phyloP scores from a whole-genome alignment of 2,113 vertebrate genomes.

The Gymnorhina tibicen region DNA sequence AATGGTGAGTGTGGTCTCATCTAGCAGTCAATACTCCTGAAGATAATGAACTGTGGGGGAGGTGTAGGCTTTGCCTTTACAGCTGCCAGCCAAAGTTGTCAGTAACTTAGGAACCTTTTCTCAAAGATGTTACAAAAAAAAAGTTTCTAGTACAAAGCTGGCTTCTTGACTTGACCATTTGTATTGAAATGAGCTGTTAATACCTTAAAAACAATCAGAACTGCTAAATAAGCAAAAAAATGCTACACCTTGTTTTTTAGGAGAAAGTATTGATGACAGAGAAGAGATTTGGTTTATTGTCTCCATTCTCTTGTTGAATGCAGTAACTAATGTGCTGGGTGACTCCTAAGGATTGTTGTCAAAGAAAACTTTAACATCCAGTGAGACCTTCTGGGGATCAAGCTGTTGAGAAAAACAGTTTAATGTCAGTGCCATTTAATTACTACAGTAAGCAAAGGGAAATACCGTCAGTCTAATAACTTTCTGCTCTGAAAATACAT shows the following conservation, averaged over 20 bases:
- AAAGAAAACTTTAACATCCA: not conserved
- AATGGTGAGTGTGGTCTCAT: not conserved
- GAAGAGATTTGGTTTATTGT: not conserved
- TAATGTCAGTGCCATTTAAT: not conserved
- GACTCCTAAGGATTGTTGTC: not conserved
- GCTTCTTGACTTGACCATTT: not conserved
- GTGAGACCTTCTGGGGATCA: not conserved
- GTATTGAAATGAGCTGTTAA: not conserved
- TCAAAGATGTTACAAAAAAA: not conserved
- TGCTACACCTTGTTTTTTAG: not conserved
- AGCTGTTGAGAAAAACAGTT: not conserved
- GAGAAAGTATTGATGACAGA: not conserved
- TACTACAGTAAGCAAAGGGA: not conserved
- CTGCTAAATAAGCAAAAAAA: not conserved
- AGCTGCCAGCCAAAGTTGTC: not conserved
- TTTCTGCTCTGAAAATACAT: not conserved
- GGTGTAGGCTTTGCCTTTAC: not conserved
- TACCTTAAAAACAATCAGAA: not conserved
- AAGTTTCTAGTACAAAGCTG: not conserved
- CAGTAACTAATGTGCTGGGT: not conserved
- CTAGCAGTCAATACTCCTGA: not conserved
- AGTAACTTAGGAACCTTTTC: not conserved
- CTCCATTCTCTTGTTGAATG: not conserved
- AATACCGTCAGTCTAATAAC: not conserved
- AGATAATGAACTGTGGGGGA: not conserved